These are phyloP conservation scores for Nycticebus coucang DNA, from an alignment of 2,113 vertebrate genomes.

Conservation along the genomic window DNA sequence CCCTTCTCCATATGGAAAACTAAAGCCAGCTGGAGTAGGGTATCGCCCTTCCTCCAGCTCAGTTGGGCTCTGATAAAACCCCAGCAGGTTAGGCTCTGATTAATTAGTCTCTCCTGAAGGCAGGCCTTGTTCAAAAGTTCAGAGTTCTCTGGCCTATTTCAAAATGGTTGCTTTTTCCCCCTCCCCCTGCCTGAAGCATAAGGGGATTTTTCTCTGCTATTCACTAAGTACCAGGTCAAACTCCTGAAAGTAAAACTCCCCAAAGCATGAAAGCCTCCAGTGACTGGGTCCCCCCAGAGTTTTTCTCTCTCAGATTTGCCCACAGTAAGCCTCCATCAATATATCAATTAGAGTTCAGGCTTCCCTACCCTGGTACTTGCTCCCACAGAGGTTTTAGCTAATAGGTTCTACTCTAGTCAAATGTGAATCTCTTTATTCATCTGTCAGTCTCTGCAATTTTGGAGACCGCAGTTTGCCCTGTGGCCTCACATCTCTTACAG, in stretches of 20 bases:
- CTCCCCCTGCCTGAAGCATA: neutral
- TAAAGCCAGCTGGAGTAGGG: neutral
- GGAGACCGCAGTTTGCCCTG: neutral
- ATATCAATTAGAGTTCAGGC: neutral
- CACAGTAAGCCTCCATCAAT: neutral
- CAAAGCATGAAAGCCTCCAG: neutral
- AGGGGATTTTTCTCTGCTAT: neutral
- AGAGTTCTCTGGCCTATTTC: neutral
- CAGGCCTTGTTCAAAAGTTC: neutral
- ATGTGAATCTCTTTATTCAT: neutral
- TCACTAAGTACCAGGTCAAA: neutral
- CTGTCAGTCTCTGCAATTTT: neutral
- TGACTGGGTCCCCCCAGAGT: neutral
- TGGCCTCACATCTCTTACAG: neutral
- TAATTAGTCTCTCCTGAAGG: neutral
- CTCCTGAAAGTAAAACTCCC: neutral
- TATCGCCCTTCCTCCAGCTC: neutral
- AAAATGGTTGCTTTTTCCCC: neutral
- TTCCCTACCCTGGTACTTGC: neutral
- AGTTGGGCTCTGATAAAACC: neutral
- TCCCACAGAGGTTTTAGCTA: neutral
- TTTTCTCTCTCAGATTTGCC: neutral
- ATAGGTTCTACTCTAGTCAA: neutral
- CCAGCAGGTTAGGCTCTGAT: neutral
- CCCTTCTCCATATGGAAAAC: neutral